phyloP scores from a whole-genome alignment of 53 echinoderm and acorn worm species.

The Paelopatides confundens region DNA sequence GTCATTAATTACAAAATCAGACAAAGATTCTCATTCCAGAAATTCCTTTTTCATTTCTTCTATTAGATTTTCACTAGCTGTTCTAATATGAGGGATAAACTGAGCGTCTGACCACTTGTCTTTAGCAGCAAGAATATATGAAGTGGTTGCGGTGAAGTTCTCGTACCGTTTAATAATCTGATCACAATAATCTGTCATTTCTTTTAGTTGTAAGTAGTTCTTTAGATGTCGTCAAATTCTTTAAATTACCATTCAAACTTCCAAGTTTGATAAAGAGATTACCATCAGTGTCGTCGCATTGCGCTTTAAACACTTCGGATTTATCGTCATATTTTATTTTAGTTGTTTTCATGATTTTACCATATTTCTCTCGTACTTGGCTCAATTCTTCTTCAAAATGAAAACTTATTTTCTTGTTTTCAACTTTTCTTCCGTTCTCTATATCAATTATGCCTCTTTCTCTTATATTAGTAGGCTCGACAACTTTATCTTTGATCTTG shows the following conservation, averaged over 20 bases:
- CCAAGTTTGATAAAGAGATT: background rate
- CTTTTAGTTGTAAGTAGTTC: background rate
- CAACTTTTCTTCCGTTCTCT: background rate
- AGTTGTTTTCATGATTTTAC: background rate
- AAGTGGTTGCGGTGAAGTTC: background rate
- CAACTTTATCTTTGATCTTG: background rate
- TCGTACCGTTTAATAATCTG: background rate
- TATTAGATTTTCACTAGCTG: background rate
- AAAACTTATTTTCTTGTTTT: background rate
- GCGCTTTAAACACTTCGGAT: background rate
- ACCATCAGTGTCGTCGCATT: background rate
- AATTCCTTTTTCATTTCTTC: background rate
- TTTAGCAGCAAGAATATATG: background rate
- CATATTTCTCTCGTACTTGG: background rate
- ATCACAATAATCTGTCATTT: background rate
- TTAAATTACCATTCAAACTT: background rate
- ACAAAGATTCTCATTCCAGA: background rate
- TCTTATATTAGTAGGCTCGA: background rate
- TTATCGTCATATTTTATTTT: background rate
- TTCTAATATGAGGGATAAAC: conserved; percentile 4
- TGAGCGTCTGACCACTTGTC: conserved; percentile 1
- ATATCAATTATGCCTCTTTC: background rate
- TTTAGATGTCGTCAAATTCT: background rate
- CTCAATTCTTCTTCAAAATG: background rate
- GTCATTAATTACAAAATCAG: background rate